These are phyloP conservation scores for Tricholauxania praeusta DNA, from an alignment of 2,888 invertebrate genomes.

Conservation along the genomic window DNA sequence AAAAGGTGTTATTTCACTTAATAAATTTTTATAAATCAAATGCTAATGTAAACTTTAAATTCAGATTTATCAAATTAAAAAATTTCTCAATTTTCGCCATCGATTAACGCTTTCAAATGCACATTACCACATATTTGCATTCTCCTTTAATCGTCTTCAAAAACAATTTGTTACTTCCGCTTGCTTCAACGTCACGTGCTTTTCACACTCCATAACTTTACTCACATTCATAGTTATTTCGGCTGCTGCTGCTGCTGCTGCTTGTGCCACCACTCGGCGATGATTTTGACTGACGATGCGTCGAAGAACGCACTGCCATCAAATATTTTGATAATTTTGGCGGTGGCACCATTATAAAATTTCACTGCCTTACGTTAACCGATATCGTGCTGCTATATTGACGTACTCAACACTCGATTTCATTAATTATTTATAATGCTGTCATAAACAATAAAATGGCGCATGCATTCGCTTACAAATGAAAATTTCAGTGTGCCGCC, in stretches of 20 bases:
- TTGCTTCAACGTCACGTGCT: background rate
- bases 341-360: constrained; percentile 50
- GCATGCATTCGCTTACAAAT: no score
- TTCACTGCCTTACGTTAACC: background rate
- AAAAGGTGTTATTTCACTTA: no score
- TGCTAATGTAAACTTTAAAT: no score
- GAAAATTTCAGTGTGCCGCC: no score
- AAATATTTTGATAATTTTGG: constrained; percentile 58
- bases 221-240: background rate
- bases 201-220: constrained; percentile 6
- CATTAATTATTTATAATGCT: background rate
- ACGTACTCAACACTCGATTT: background rate
- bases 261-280: constrained; percentile 12
- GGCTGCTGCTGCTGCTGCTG: constrained; percentile 16
- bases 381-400: background rate
- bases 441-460: no score
- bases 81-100: no score
- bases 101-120: no score
- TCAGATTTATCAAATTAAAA: no score
- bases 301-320: constrained; percentile 57
- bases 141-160: no score
- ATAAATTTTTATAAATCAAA: no score
- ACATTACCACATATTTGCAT: no score
- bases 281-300: constrained; percentile 33
- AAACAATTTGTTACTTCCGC: no score